Conservation (phyloP, 2,797 vertebrate genomes). For the Melanotaenia maccullochi region DNA sequence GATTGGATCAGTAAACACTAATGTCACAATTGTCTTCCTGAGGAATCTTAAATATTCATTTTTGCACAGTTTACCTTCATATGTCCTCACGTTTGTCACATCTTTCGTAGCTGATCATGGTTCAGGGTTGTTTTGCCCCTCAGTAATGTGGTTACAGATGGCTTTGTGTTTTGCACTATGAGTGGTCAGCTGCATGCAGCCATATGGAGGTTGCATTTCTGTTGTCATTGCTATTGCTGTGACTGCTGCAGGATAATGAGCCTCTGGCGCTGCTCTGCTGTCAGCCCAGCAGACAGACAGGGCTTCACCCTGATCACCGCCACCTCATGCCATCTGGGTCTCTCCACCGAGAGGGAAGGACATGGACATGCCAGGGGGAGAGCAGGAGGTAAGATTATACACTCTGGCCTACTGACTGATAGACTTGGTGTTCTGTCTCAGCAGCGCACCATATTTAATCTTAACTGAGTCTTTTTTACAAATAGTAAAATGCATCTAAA, state of each 20-base stretch:
- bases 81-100: not conserved
- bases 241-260: slow-evolving; percentile 69
- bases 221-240: slow-evolving; percentile 46
- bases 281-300: slow-evolving; percentile 70
- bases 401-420: slow-evolving; percentile 26
- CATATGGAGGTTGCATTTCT: slow-evolving; percentile 48
- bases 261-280: slow-evolving; percentile 70
- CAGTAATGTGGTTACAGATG: slow-evolving; percentile 36
- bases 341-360: slow-evolving; percentile 45
- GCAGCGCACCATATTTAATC: slow-evolving; percentile 6
- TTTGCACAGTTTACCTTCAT: not conserved
- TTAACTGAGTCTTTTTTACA: not conserved
- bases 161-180: slow-evolving; percentile 31
- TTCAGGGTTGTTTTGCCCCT: slow-evolving; percentile 15
- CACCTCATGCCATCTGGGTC: slow-evolving; percentile 72
- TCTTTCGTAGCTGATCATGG: not conserved
- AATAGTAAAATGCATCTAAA: slow-evolving; percentile 15
- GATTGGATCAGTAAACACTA: not conserved
- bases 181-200: slow-evolving; percentile 45
- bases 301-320: slow-evolving; percentile 62
- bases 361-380: slow-evolving; percentile 52
- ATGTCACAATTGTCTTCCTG: too few species aligned
- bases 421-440: slow-evolving; percentile 21
- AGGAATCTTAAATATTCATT: too few species aligned
- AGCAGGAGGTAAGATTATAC: slow-evolving; percentile 53